Evolutionary conservation across 2,888 invertebrate genomes (phyloP), one percentile per base, ranked within the genome.

Genomic region (Philereme transversata): DNA sequence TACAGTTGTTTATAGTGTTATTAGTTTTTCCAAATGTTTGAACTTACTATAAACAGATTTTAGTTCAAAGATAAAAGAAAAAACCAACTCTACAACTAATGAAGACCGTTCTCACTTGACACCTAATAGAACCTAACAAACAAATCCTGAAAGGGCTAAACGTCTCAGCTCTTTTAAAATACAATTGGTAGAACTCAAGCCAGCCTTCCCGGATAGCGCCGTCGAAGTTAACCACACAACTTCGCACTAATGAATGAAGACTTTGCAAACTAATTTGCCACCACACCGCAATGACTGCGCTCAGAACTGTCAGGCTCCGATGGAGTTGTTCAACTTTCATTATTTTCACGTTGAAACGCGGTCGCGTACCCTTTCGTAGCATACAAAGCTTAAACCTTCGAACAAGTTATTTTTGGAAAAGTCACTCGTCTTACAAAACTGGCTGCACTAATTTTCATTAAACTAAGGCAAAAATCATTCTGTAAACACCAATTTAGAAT

Each of bases 211-310:
- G 57, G 57, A 64, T 62, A 64, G 50, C 64, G 68, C 69, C 72
- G 73, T 74, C 77, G 75, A 82, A 84, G 75, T 84, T 79, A 75
- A 75, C 79, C 80, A 75, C 77, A 75, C 75, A 80, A 84, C 79
- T 83, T 81, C 70, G 73, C 69, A 72, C 74, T 83, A 85, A 83
- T 84, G 81, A 84, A 86, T 84, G 80, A 82, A 82, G 81, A 81
- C 81, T 86, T 84, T 70, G 71, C 75, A 64, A 82, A 86, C 81
- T 83, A 84, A 86, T 86, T 86, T 83, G 78, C 78, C 77, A 75
- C 73, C 72, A 69, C 70, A 67, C 80, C 81, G 75, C 83, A 82
- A 78, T 58, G 64, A 65, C 63, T 67, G 62, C 51, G 47, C 53
- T 60, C 22, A 56, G 52, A 63, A 63, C 63, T 63, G 63, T 59